Evolutionary conservation across 2,888 invertebrate genomes (phyloP), one percentile per base, ranked within the genome.

Genomic region (Leptinotarsa tumamoca): DNA sequence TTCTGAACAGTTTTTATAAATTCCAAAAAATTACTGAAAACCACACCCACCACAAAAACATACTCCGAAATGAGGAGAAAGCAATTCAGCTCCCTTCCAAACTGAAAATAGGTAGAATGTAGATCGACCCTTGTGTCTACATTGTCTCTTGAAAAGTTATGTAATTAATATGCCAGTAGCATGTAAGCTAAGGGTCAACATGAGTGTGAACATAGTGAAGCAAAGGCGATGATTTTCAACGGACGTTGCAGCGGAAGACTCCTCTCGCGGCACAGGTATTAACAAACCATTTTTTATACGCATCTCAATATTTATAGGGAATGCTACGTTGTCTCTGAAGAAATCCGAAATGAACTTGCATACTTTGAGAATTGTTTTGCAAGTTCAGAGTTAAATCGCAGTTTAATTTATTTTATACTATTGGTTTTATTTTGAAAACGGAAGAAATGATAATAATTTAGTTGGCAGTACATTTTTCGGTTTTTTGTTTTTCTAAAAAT

Each of bases 221-320:
- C 82, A 80, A 80, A 81, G 83, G 82, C 78, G 81, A 75, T 81
- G 81, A 77, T 81, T 78, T 79, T 82, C 81, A 82, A 80, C 81
- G 76, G 82, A 82, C 79, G 82, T 80, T 81, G 84, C 84, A 80
- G 83, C 80, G 79, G 83, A 84, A 85, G 43, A 84, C 79, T 78
- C 88, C 87, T 84, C 86, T 87, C 89, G 88, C 88, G 89, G 89
- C 88, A 88, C 90, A 90, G 90, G 90, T 90, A 90, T 90, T 90
- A 90, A 90, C 90, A 89, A 90, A 90, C 88, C 89, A 58, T 90
- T 90, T 90, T 89, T 88, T 89, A 78, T 75, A 74, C 78, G 73
- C 79, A 68, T 72, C 75, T 75, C 79, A 76, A 79, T 61, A 72
- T 71, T 61, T 70, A 68, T 66, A 68, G 71, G 72, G 71, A 77